Conservation (phyloP, 2,888 invertebrate species). For the Poecilus cupreus region DNA sequence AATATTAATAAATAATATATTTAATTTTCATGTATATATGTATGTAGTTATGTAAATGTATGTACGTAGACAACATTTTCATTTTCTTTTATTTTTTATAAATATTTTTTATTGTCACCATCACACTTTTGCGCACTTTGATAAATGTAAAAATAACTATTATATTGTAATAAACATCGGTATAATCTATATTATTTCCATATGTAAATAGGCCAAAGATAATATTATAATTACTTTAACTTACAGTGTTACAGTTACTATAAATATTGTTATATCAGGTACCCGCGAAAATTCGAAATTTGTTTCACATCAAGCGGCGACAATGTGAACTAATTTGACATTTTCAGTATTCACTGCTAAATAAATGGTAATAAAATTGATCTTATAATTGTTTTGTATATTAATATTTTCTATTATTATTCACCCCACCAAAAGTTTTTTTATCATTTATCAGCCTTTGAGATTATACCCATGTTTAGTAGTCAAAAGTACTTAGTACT, state of each 20-base stretch:
- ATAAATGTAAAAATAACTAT: constrained; percentile 34
- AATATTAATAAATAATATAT: constrained; percentile 25
- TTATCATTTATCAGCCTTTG: neutral
- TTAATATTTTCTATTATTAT: too few species aligned
- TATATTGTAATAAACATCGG: constrained; percentile 21
- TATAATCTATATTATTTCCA: neutral
- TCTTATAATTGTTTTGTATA: too few species aligned
- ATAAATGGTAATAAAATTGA: too few species aligned
- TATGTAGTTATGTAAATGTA: constrained; percentile 55
- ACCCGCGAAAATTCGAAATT: too few species aligned
- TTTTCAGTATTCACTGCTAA: too few species aligned
- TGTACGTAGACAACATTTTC: constrained; percentile 52
- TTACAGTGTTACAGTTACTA: neutral
- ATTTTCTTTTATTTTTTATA: constrained; percentile 34
- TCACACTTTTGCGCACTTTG: constrained; percentile 24
- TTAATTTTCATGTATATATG: constrained; percentile 57
- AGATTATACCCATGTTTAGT: constrained; percentile 15
- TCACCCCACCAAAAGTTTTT: constrained; percentile 10
- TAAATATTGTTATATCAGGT: too few species aligned
- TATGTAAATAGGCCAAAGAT: neutral
- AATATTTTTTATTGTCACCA: constrained; percentile 47
- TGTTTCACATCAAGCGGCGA: too few species aligned
- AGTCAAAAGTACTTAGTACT: constrained; percentile 34
- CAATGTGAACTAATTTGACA: too few species aligned
- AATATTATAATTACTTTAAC: neutral